Evolutionary conservation across 2,888 invertebrate species (phyloP), one percentile per base, ranked within the genome.

Genomic region (Oasisia sp.): DNA sequence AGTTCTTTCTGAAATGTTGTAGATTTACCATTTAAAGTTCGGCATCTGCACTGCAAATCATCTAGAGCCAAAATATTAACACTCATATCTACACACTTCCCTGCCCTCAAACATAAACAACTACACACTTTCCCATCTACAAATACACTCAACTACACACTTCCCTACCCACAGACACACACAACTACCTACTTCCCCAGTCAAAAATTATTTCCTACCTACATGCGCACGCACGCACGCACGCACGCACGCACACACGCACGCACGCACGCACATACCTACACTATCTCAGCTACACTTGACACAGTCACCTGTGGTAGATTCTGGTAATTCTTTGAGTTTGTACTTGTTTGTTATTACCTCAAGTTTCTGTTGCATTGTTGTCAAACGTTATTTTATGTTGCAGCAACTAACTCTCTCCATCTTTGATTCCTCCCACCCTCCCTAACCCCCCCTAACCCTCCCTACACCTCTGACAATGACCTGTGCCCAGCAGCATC

Each of bases 1-100:
- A 38, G 91, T 32, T 45, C 91, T 89, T 32, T 92, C 91, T 27
- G 92, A n/a, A 19, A 92, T 91, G 12, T 56, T 38, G 11, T 44
- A 32, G 32, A 92, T 92, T 32, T 50, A 89, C 14, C 90, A 89
- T 27, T 89, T 56, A 27, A 50, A 91, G 27, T 27, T 91, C 89
- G 91, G 32, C 32, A 14, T 14, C 50, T 14, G 14, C 9, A 14
- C 9, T 50, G 14, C 50, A 5, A 8, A 50, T 14, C 9, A 14
- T 14, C 50, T 12, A 50, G 50, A 0, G 14, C 9, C 0, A 11
- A 50, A 50, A 50, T 14, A 11, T 50, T 50, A 50, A 50, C 50
- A 50, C 14, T 9, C 50, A 50, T 0, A 38, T 38, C 38, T 38
- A 38, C 38, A 38, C 38, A 38, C 38, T 38, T 38, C 38, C 38